Evolutionary conservation across 2,797 vertebrate genomes (phyloP).

Genomic region (Podarcis siculus): DNA sequence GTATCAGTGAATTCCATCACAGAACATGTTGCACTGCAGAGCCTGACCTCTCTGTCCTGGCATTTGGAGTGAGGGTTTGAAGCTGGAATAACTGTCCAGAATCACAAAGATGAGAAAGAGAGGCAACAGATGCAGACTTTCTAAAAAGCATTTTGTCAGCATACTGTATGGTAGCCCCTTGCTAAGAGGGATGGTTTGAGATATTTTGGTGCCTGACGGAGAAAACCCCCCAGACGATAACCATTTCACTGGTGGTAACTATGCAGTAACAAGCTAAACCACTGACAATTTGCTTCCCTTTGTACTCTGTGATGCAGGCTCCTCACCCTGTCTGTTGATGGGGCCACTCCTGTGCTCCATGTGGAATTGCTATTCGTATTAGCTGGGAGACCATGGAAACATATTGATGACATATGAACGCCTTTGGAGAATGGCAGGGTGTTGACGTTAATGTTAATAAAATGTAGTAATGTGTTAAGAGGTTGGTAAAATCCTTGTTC

Average conservation of each 20-base stretch:
- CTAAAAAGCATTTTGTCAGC: not conserved
- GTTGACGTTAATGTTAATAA: not conserved
- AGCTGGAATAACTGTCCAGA: conserved; percentile 21
- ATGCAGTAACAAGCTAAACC: not conserved
- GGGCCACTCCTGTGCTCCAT: no score
- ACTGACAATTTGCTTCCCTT: not conserved
- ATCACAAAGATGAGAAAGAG: not conserved
- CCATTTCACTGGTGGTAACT: not conserved
- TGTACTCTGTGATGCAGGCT: not conserved
- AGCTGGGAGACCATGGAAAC: not conserved
- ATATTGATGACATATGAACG: not conserved
- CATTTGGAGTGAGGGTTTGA: not conserved
- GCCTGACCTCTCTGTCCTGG: conserved; percentile 20
- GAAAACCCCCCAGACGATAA: not conserved
- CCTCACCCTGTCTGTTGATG: not conserved
- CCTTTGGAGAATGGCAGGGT: not conserved
- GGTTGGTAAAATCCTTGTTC: not conserved
- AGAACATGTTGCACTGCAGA: conserved; percentile 39
- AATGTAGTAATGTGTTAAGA: not conserved
- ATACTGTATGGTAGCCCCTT: not conserved
- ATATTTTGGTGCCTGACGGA: not conserved
- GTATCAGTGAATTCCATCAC: conserved; percentile 10
- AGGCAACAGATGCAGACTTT: not conserved
- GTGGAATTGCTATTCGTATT: not conserved
- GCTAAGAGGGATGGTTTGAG: not conserved